Conservation (phyloP, 1,140 invertebrate genomes). For the Lysiphlebus fabarum region DNA sequence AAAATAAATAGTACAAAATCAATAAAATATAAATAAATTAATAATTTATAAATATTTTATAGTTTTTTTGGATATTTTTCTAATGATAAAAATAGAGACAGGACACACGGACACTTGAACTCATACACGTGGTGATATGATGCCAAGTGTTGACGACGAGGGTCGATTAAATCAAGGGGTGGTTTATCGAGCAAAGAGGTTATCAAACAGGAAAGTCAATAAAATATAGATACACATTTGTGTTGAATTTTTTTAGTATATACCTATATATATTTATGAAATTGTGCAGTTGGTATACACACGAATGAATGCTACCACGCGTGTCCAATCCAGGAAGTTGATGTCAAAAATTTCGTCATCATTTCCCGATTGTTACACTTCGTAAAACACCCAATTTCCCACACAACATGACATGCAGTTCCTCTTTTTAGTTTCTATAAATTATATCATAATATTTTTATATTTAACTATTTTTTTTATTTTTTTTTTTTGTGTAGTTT, state of each 20-base stretch:
- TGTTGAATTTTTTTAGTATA: too few relatives aligned
- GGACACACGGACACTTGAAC: conserved; percentile 17
- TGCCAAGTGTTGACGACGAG: not conserved
- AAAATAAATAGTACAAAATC: not conserved
- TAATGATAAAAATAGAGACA: not conserved
- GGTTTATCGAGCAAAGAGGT: too few relatives aligned
- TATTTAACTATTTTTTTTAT: too few relatives aligned
- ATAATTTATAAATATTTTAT: too few relatives aligned
- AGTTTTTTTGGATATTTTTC: too few relatives aligned
- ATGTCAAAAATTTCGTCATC: conserved; percentile 25
- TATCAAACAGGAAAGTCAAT: too few relatives aligned
- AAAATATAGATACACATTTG: too few relatives aligned
- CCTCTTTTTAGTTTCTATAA: not conserved
- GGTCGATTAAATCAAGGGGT: not conserved
- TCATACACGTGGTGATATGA: conserved; percentile 20
- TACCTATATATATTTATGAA: not conserved
- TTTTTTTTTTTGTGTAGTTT: too few relatives aligned
- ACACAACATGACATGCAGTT: not conserved
- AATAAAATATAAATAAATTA: too few relatives aligned
- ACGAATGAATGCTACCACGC: not conserved
- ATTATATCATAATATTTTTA: too few relatives aligned
- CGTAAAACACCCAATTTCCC: conserved; percentile 12
- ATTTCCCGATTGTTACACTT: conserved; percentile 12
- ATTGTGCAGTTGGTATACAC: not conserved
- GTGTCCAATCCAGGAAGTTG: conserved; percentile 19